Evolutionary conservation across 2,888 invertebrate genomes (phyloP).

Genomic region (Ceratothoa steindachneri): DNA sequence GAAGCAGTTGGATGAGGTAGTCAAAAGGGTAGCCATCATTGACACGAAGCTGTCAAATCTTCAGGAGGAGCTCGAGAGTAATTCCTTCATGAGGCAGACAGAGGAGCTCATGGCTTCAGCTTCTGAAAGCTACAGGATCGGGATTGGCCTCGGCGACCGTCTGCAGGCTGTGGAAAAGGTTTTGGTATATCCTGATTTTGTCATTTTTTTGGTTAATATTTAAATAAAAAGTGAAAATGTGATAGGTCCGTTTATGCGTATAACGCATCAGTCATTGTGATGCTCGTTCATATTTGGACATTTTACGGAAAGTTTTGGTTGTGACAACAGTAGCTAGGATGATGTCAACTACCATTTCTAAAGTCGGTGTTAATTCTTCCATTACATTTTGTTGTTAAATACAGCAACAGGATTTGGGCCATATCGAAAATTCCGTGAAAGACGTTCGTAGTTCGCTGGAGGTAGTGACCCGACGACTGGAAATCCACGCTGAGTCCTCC

Average conservation of each 20-base stretch:
- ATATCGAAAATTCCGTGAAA: conserved; percentile 7
- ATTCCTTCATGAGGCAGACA: conserved; percentile 56
- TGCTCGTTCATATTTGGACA: too few relatives aligned
- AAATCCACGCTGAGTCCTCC: conserved; percentile 1
- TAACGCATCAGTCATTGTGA: too few relatives aligned
- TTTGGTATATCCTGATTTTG: not conserved
- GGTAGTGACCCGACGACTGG: not conserved
- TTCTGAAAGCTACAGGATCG: conserved; percentile 40
- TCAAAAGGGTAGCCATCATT: conserved; percentile 76
- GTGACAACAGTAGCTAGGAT: too few relatives aligned
- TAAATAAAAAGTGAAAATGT: too few relatives aligned
- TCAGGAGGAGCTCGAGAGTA: conserved; percentile 77
- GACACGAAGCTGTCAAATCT: conserved; percentile 62
- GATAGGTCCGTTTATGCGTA: too few relatives aligned
- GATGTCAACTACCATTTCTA: too few relatives aligned
- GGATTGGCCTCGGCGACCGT: conserved; percentile 12
- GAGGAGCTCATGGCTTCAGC: conserved; percentile 40
- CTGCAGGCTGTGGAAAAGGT: conserved; percentile 29
- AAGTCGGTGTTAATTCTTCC: too few relatives aligned
- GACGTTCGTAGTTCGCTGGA: conserved; percentile 7
- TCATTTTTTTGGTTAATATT: too few relatives aligned
- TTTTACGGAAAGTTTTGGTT: too few relatives aligned
- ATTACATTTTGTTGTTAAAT: too few relatives aligned
- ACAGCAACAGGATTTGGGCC: conserved; percentile 16
- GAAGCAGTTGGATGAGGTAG: conserved; percentile 64